Evolutionary conservation across 2,797 vertebrate species (phyloP), one percentile per base, ranked within the genome.

Genomic region (Ara ararauna): DNA sequence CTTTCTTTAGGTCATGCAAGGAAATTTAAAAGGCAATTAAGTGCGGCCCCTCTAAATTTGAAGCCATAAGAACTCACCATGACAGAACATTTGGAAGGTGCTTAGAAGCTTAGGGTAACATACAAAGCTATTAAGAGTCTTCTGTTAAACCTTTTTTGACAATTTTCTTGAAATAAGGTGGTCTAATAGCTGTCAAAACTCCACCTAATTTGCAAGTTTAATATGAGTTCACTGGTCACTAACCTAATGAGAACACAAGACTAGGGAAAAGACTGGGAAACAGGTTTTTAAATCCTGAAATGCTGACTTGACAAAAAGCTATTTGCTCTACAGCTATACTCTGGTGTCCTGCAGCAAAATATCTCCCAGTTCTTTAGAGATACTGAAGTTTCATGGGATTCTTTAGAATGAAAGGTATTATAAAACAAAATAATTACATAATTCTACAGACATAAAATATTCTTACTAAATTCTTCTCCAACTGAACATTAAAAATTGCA

Each of bases 401-500:
- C 32, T 81, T 86, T 36, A 86, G 64, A 71, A 87, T 48, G 34
- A 90, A 90, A 82, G 29, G 22, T 81, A 62, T 70, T 85, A 81
- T 48, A 95, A 94, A 93, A 32, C 13, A 89, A 85, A 94, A 74
- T 79, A 73, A 93, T 79, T 73, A 62, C 32, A 48, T 84, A 83
- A 81, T 85, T 94, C 85, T 34, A 56, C 11, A 42, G 88, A 78
- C 32, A 86, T 88, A 84, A 93, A 94, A 85, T 65, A 92, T 53
- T 70, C 40, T 85, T 73, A 22, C 10, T 82, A 30, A 56, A 12
- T 75, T 68, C 45, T 75, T 68, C 45, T 50, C 87, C 45, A 73
- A 26, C 11, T 75, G 73, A 90, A 94, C 38, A 91, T 78, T 72
- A 30, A 88, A 84, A 93, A 91, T 64, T 36, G 9, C 13, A 87